Evolutionary conservation across 1,140 invertebrate genomes (phyloP).

Genomic region (Xylocopa sonorina): DNA sequence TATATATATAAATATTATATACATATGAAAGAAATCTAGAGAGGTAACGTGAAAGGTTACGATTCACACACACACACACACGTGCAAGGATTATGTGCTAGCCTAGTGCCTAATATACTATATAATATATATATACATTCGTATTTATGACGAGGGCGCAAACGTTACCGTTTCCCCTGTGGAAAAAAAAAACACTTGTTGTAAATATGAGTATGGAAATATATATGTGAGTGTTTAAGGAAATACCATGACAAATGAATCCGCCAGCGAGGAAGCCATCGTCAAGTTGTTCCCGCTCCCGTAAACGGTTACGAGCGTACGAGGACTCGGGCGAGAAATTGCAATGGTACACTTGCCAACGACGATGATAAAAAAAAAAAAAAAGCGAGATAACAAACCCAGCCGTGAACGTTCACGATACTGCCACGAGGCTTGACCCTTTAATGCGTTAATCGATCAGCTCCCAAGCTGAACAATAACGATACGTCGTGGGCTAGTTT

Average conservation of each 20-base stretch:
- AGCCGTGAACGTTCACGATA: no score
- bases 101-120: conserved; percentile 62
- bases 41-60: no score
- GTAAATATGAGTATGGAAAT: conserved; percentile 67
- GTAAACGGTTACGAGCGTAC: not conserved
- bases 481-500: no score
- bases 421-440: not conserved
- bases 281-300: conserved; percentile 68
- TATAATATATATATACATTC: conserved; percentile 50
- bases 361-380: not conserved
- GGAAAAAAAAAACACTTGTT: conserved; percentile 60
- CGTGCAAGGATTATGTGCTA: conserved; percentile 64
- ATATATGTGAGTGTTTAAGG: conserved; percentile 76
- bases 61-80: conserved; percentile 55
- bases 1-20: conserved; percentile 50
- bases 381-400: no score
- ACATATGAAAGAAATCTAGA: conserved; percentile 32
- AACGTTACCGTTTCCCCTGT: conserved; percentile 52
- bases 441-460: not conserved
- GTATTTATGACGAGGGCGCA: conserved; percentile 65
- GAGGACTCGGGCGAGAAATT: not conserved
- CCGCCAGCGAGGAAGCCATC: conserved; percentile 72
- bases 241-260: conserved; percentile 45
- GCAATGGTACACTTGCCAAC: no score
- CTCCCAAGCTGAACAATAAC: no score